Conservation (phyloP, 2,888 invertebrate genomes). For the Steinernema hermaphroditum region DNA sequence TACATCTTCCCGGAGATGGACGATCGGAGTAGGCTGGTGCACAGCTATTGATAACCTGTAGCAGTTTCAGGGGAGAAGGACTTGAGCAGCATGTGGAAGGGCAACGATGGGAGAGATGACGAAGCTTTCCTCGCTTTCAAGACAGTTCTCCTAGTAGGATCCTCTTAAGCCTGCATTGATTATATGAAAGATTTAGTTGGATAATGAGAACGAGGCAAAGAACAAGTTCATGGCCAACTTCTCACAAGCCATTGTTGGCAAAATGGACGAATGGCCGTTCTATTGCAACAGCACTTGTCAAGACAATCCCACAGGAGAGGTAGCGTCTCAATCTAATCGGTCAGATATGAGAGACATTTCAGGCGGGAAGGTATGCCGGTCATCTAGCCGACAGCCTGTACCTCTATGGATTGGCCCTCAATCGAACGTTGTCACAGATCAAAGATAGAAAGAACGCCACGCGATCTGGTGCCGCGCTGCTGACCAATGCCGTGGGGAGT, state of each 20-base stretch:
- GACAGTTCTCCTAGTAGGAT: no score
- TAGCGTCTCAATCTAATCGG: not conserved
- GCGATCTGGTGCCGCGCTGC: no score
- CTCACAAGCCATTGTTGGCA: not conserved
- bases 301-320: no score
- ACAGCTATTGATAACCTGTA: constrained; percentile 2
- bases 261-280: constrained; percentile 24
- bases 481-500: no score
- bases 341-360: not conserved
- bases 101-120: not conserved
- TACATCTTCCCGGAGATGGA: constrained; percentile 45
- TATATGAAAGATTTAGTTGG: no score
- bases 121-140: no score
- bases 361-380: constrained; percentile 45
- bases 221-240: not conserved
- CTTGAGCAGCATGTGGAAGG: not conserved
- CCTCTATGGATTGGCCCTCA: constrained; percentile 50
- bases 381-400: constrained; percentile 56
- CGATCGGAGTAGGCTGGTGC: not conserved
- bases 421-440: no score
- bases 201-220: no score
- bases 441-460: no score
- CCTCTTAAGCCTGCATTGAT: no score
- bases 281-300: constrained; percentile 17
- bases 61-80: constrained; percentile 1